These are phyloP conservation scores for Etia nguti DNA, from an alignment of 2,113 vertebrate species.

Conservation along the genomic window DNA sequence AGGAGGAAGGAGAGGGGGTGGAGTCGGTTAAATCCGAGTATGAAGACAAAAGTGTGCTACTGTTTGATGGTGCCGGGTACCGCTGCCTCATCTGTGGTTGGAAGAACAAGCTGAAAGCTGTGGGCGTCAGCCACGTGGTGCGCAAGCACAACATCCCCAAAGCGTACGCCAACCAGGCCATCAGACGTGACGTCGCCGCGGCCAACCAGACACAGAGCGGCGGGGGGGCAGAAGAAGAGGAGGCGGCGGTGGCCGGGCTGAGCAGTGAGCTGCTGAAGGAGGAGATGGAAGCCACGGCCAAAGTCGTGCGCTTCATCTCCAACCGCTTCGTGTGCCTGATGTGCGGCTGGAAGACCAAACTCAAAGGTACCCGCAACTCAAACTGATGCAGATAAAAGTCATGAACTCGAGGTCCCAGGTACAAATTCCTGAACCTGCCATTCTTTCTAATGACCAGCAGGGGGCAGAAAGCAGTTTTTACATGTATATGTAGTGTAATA, in stretches of 20 bases:
- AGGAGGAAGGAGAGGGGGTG: background rate
- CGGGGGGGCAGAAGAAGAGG: slow-evolving; percentile 8
- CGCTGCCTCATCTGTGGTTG: slow-evolving; percentile 55
- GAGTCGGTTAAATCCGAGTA: background rate
- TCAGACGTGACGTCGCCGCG: background rate
- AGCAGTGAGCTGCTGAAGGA: slow-evolving; percentile 36
- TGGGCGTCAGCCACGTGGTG: slow-evolving; percentile 34
- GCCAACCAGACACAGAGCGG: background rate
- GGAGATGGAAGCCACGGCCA: slow-evolving; percentile 37
- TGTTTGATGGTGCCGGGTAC: background rate
- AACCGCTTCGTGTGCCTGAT: slow-evolving; percentile 49
- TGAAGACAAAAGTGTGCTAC: background rate
- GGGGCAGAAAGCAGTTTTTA: background rate
- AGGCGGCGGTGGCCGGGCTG: background rate
- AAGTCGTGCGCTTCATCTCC: slow-evolving; percentile 24
- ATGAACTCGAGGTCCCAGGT: background rate
- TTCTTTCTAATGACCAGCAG: background rate
- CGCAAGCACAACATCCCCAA: slow-evolving; percentile 51
- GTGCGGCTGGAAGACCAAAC: slow-evolving; percentile 61
- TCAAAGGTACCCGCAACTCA: slow-evolving; percentile 21
- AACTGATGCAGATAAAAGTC: background rate
- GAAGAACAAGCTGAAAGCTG: slow-evolving; percentile 24
- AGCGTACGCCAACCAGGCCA: slow-evolving; percentile 1
- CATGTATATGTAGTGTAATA: background rate
- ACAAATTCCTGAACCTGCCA: background rate